phyloP scores from a whole-genome alignment of 2,888 invertebrate species.

The Pheosia gnoma region DNA sequence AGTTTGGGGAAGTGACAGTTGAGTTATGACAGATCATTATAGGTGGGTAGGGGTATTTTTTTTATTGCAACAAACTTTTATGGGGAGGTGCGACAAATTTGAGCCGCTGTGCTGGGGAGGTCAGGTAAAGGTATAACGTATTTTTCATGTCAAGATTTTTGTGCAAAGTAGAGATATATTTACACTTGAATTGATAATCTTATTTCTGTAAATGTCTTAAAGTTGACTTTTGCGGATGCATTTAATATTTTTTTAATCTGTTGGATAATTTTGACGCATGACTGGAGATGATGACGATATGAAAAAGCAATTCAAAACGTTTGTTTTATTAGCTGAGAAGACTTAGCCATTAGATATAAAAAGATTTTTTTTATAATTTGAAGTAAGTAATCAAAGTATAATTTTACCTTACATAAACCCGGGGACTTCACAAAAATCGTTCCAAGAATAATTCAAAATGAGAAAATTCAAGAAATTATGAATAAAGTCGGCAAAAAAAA shows the following conservation, averaged over 20 bases:
- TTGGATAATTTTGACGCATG: too few relatives aligned
- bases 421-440: background rate
- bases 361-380: too few relatives aligned
- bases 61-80: slow-evolving; percentile 10
- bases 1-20: slow-evolving; percentile 30
- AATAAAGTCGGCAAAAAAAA: slow-evolving; percentile 19
- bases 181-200: background rate
- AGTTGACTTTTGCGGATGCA: too few relatives aligned
- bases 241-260: too few relatives aligned
- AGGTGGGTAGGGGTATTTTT: slow-evolving; percentile 6
- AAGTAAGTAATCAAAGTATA: background rate
- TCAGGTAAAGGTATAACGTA: background rate
- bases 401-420: background rate
- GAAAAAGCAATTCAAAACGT: too few relatives aligned
- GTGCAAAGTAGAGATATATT: background rate
- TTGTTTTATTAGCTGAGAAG: too few relatives aligned
- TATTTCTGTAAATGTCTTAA: background rate
- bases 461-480: slow-evolving; percentile 13
- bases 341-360: too few relatives aligned
- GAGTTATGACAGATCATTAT: slow-evolving; percentile 30
- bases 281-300: too few relatives aligned
- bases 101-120: slow-evolving; percentile 3
- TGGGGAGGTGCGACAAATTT: slow-evolving; percentile 5
- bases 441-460: background rate
- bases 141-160: slow-evolving; percentile 5